phyloP scores from a whole-genome alignment of 2,888 invertebrate genomes.

The Chymomyza fuscimana region DNA sequence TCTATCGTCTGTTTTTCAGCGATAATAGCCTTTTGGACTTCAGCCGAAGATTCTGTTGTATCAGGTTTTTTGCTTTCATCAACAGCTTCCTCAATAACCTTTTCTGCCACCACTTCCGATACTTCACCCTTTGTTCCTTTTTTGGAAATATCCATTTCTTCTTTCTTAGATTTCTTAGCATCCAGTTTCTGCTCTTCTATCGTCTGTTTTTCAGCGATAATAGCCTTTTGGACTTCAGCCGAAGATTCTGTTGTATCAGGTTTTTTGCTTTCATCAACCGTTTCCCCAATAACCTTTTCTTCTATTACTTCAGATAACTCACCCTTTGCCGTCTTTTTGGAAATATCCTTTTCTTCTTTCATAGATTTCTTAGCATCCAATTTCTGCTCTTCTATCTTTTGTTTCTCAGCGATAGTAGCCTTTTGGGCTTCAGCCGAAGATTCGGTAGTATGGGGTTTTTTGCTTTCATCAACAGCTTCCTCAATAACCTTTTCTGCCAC shows the following conservation, averaged over 20 bases:
- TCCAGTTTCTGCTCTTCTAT: constrained; percentile 33
- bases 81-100: too few relatives aligned
- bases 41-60: not conserved
- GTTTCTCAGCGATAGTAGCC: constrained; percentile 3
- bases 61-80: too few relatives aligned
- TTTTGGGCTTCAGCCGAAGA: constrained; percentile 7
- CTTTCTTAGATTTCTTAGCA: constrained; percentile 31
- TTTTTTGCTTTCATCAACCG: constrained; percentile 3
- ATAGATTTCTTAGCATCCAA: constrained; percentile 5
- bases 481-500: not conserved
- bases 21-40: too few relatives aligned
- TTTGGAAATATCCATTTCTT: constrained; percentile 42
- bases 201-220: not conserved
- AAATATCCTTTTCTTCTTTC: constrained; percentile 24
- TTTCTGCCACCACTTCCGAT: not conserved
- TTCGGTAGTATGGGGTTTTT: constrained; percentile 13
- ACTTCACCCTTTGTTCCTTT: constrained; percentile 32
- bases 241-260: constrained; percentile 5
- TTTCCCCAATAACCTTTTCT: constrained; percentile 14
- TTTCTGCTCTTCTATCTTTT: constrained; percentile 9
- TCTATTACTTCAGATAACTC: constrained; percentile 16
- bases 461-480: not conserved
- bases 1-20: too few relatives aligned
- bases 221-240: constrained; percentile 8
- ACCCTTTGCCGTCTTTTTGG: not conserved